These are phyloP conservation scores for Hoplodrina blanda DNA, from an alignment of 2,888 invertebrate genomes.

Conservation along the genomic window DNA sequence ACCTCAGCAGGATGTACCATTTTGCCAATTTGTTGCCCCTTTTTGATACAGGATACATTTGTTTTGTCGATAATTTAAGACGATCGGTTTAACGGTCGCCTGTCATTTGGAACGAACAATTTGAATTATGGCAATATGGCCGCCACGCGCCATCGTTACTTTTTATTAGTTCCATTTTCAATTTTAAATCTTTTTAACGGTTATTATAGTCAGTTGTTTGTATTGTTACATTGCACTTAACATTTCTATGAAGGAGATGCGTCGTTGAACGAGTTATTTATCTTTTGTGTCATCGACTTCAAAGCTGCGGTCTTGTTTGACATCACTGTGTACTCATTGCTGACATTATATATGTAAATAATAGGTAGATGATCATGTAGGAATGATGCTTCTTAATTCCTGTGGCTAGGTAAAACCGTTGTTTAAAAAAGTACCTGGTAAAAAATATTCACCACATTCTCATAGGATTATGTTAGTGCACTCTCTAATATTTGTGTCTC, in stretches of 20 bases:
- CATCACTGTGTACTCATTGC: constrained; percentile 35
- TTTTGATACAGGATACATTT: constrained; percentile 82
- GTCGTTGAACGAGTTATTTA: constrained; percentile 44
- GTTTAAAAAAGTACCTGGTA: constrained; percentile 11
- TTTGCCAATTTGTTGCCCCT: constrained; percentile 84
- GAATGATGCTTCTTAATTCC: constrained; percentile 29
- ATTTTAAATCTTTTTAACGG: constrained; percentile 26
- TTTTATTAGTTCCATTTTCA: constrained; percentile 34
- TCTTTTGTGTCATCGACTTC: constrained; percentile 54
- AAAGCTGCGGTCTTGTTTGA: constrained; percentile 35
- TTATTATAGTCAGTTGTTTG: constrained; percentile 41
- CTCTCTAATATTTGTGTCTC: not conserved
- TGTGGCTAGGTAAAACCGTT: constrained; percentile 30
- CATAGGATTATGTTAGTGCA: constrained; percentile 4
- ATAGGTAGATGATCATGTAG: constrained; percentile 21
- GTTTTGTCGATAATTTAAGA: constrained; percentile 72
- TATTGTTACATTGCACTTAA: constrained; percentile 43
- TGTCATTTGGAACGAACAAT: constrained; percentile 42
- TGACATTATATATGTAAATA: constrained; percentile 45
- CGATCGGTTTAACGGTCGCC: constrained; percentile 49
- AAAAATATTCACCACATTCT: constrained; percentile 18
- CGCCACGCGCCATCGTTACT: constrained; percentile 22
- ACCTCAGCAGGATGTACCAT: constrained; percentile 81
- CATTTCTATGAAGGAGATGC: constrained; percentile 41
- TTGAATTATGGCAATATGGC: constrained; percentile 40